Percentiles rank a stretch among this genome's conserved stretches.
Conservation (phyloP, 2,888 invertebrate genomes). For the Brachyptera putata region DNA sequence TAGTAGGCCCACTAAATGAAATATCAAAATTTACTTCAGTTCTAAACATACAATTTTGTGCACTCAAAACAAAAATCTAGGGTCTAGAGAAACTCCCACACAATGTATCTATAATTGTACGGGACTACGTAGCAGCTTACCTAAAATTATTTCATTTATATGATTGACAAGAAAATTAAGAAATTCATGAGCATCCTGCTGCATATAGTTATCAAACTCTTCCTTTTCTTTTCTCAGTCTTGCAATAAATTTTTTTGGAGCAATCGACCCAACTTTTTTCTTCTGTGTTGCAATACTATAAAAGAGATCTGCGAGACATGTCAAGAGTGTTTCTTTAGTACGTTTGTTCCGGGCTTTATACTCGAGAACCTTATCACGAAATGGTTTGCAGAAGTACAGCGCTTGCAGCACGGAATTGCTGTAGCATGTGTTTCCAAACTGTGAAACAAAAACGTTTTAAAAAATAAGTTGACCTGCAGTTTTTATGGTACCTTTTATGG, state of each 20-base stretch:
- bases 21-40: no score
- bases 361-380: conserved; percentile 96
- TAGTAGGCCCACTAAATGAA: no score
- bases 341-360: conserved; percentile 95
- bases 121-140: no score
- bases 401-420: conserved; percentile 99
- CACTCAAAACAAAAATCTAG: no score
- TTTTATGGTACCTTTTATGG: no score
- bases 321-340: conserved; percentile 94
- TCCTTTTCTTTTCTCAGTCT: conserved; percentile 97
- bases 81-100: no score
- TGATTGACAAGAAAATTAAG: conserved; percentile 98
- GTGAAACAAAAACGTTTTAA: conserved; percentile 44
- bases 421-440: conserved; percentile 99
- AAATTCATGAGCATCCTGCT: conserved; percentile 99
- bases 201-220: conserved; percentile 99
- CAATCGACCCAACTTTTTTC: conserved; percentile 98
- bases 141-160: conserved; percentile 95
- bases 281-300: conserved; percentile 99
- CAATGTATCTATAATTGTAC: no score
- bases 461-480: no score
- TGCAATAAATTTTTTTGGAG: conserved; percentile 99
- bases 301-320: conserved; percentile 97
- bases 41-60: no score
- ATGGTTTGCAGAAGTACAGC: conserved; percentile 98